Conservation (phyloP, 2,888 invertebrate species). For the Sinelater perroti region DNA sequence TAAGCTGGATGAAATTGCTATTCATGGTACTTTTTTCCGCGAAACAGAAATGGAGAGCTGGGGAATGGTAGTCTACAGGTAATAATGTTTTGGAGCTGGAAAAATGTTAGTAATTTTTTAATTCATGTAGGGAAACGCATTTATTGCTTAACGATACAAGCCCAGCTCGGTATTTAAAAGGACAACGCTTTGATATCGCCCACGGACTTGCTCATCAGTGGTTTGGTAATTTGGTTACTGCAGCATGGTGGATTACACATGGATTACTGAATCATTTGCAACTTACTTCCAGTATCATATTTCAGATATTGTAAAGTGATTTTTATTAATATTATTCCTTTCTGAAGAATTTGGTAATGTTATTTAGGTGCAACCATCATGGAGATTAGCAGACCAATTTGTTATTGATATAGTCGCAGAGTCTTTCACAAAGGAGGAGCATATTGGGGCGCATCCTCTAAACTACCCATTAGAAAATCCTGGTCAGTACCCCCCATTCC, state of each 20-base stretch:
- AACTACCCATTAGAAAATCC: constrained; percentile 8
- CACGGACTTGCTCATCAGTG: constrained; percentile 68
- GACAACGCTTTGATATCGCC: constrained; percentile 54
- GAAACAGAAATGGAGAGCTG: constrained; percentile 89
- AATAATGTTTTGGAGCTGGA: too few relatives aligned
- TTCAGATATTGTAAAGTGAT: constrained; percentile 44
- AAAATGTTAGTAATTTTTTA: not conserved
- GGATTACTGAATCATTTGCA: constrained; percentile 65
- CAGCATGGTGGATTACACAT: constrained; percentile 57
- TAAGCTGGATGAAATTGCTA: constrained; percentile 80
- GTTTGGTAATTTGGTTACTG: constrained; percentile 61
- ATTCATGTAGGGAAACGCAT: not conserved
- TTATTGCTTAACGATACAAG: not conserved
- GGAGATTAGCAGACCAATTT: constrained; percentile 60
- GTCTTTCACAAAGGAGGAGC: constrained; percentile 43
- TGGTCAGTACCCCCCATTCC: constrained; percentile 19
- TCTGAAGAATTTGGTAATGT: not conserved
- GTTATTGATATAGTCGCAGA: constrained; percentile 56
- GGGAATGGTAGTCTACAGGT: constrained; percentile 65
- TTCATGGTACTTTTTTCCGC: constrained; percentile 72
- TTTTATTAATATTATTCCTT: too few relatives aligned
- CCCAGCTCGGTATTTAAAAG: not conserved
- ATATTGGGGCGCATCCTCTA: not conserved
- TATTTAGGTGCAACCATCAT: constrained; percentile 49
- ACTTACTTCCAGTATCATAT: constrained; percentile 62